phyloP scores from a whole-genome alignment of 2,888 invertebrate genomes.

The Apoda limacodes region DNA sequence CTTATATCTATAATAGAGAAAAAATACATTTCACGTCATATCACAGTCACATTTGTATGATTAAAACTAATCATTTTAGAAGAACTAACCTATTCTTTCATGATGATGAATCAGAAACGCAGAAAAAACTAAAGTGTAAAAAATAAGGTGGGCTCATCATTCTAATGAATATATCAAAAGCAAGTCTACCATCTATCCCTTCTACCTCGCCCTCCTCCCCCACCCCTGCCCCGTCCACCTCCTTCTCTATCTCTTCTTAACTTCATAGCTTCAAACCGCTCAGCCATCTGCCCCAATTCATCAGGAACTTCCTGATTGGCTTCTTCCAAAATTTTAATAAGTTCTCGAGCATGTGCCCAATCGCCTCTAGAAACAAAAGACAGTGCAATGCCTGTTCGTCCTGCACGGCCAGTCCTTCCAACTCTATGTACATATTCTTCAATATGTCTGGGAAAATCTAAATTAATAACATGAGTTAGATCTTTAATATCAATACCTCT shows the following conservation, averaged over 20 bases:
- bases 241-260: conserved; percentile 69
- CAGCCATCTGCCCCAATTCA: conserved; percentile 80
- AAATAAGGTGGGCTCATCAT: conserved; percentile 5
- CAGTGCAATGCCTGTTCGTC: conserved; percentile 84
- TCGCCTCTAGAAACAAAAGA: conserved; percentile 85
- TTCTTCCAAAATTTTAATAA: conserved; percentile 89
- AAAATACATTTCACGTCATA: too few relatives aligned
- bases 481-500: conserved; percentile 94
- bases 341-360: conserved; percentile 83
- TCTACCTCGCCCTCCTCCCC: conserved; percentile 37
- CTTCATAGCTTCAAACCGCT: conserved; percentile 77
- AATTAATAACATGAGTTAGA: conserved; percentile 91
- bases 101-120: not conserved
- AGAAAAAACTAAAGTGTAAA: too few relatives aligned
- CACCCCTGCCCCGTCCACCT: conserved; percentile 42
- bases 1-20: too few relatives aligned
- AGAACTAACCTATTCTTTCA: too few relatives aligned
- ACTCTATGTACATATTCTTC: conserved; percentile 97
- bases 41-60: not conserved
- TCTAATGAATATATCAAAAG: conserved; percentile 8
- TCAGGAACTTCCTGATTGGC: conserved; percentile 86
- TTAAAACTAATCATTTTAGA: too few relatives aligned
- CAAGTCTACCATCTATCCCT: conserved; percentile 44
- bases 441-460: conserved; percentile 93
- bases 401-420: conserved; percentile 95